These are phyloP conservation scores for Pyrrhosoma nymphula DNA, from an alignment of 2,888 invertebrate species.

Conservation along the genomic window DNA sequence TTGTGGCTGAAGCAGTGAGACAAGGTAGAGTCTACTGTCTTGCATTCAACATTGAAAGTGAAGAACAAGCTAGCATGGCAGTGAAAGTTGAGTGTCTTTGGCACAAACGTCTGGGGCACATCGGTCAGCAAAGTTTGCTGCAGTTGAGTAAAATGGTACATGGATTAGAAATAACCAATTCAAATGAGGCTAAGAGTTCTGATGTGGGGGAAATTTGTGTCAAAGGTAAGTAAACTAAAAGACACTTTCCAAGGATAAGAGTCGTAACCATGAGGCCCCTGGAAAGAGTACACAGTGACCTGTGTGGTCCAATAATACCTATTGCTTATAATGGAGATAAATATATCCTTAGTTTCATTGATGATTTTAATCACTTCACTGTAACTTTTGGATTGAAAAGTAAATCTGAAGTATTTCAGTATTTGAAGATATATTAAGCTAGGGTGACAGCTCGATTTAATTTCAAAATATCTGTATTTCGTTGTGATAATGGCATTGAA, in stretches of 20 bases:
- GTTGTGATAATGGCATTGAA: slow-evolving; percentile 38
- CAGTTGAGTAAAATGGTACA: neutral
- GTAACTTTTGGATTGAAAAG: neutral
- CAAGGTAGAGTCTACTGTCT: no score
- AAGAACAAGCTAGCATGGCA: no score
- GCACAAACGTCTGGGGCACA: slow-evolving; percentile 30
- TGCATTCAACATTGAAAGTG: no score
- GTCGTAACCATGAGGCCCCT: neutral
- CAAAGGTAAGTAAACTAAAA: neutral
- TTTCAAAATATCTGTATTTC: neutral
- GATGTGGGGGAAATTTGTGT: neutral
- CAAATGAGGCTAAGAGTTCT: neutral
- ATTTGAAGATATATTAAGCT: neutral
- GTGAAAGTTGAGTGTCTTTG: neutral
- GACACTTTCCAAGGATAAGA: neutral
- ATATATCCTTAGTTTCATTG: neutral
- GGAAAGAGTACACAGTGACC: slow-evolving; percentile 10
- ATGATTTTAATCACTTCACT: slow-evolving; percentile 6
- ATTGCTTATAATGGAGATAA: neutral
- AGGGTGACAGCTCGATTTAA: slow-evolving; percentile 25
- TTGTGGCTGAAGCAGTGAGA: no score
- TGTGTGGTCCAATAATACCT: neutral
- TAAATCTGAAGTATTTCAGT: neutral
- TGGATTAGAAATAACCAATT: neutral
- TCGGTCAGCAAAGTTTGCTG: neutral